Percentiles rank a stretch among this genome's conserved stretches.
phyloP scores from a whole-genome alignment of 2,797 vertebrate species.

The Bucorvus abyssinicus region DNA sequence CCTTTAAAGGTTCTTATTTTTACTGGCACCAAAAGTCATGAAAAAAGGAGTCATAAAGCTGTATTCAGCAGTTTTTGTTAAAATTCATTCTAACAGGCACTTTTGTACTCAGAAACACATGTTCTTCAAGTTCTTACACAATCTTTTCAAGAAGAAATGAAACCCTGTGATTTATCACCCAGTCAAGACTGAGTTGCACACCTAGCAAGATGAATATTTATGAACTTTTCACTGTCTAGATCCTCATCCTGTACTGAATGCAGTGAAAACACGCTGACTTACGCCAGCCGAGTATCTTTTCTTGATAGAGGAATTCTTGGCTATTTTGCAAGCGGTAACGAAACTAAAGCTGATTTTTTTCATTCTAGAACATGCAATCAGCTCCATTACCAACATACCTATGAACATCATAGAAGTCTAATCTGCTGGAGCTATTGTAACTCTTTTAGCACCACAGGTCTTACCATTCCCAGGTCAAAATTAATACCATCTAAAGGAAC shows the following conservation, averaged over 20 bases:
- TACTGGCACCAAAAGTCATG: neutral
- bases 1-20: neutral
- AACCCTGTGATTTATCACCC: conserved; percentile 7
- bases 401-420: neutral
- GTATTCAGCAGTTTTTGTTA: neutral
- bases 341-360: neutral
- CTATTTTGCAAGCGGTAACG: neutral
- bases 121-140: neutral
- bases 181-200: conserved; percentile 11
- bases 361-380: neutral
- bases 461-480: neutral
- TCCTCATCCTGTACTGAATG: neutral
- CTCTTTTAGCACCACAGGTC: neutral
- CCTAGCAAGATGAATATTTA: conserved; percentile 28
- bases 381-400: neutral
- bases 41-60: neutral
- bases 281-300: neutral
- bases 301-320: neutral
- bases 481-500: neutral
- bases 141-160: neutral
- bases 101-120: neutral
- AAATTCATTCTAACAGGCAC: neutral
- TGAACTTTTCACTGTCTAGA: neutral
- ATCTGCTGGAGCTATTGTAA: neutral
- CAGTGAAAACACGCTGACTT: neutral